Base-by-base conservation (phyloP, 2,797 vertebrate genomes). In the Melanotaenia pygmaea region DNA sequence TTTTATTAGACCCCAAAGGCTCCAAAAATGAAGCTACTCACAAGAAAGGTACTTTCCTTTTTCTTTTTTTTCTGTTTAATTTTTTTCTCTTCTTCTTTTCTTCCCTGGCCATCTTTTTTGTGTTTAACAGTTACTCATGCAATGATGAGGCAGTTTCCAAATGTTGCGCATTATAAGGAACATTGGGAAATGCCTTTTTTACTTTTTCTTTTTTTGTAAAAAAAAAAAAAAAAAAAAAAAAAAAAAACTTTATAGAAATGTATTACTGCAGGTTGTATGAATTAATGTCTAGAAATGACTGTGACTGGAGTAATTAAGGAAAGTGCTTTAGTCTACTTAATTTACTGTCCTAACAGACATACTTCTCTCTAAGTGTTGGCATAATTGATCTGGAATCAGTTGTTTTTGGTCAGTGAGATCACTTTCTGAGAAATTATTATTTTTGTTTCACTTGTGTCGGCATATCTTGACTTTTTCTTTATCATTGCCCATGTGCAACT, bases 1-100 rank as follows among this genome's bases (percentile, higher is more conserved):
- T 92, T 94, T 94, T 92, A 94, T 95, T 94, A 95, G 95, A 95
- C 94, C 93, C 95, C 93, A 94, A 95, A 92, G 94, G 93, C 93
- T 91, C 94, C 93, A 95, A 94, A 95, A 92, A 92, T 93, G 95
- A 95, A 89, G 94, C 94, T 93, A 93, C 94, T 93, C 94, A 94
- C 94, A 95, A 95, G 92, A 95, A 95, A 95, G 95, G 95, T 95
- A 95, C 94, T 94, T 94, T 88, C 83, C 88, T 90, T 90, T 91
- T 89, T 64, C 66, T 90, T 88, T 84, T 77, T 43, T 65, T 56
- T n/a, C 60, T 45, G 12, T 22, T 62, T 59, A 3, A 56, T 60
- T 64, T 59, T 59, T 54, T 65, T 20, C 69, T 80, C 57, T 70
- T 65, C 68, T 81, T 76, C 74, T 74, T 56, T 68, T 77, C 76